Percentiles rank a stretch among this genome's conserved stretches.
These are phyloP conservation scores for Orchesellides sinensis DNA, from an alignment of 2,888 invertebrate genomes.

Conservation along the genomic window DNA sequence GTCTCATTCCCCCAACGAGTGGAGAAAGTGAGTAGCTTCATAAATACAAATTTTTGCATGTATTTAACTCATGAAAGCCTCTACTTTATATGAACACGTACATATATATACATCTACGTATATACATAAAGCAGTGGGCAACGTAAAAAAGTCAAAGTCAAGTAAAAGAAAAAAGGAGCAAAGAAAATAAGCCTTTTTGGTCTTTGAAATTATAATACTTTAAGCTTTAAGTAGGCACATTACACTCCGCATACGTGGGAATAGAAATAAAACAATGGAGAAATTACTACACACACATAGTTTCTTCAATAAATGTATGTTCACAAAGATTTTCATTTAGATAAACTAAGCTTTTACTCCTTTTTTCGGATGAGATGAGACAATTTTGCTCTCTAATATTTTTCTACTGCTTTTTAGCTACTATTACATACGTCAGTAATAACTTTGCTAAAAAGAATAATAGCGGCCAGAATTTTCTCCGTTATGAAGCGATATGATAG, in stretches of 20 bases:
- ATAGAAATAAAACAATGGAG: constrained; percentile 9
- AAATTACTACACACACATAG: background rate
- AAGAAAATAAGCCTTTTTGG: constrained; percentile 7
- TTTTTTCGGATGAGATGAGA: constrained; percentile 5
- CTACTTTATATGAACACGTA: constrained; percentile 47
- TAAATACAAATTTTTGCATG: constrained; percentile 65
- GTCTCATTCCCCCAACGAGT: constrained; percentile 42
- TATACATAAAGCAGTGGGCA: no score
- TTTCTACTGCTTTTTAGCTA: no score
- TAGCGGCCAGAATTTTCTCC: no score
- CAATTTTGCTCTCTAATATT: background rate
- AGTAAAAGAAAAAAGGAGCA: background rate
- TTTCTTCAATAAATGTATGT: background rate
- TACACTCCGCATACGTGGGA: constrained; percentile 15
- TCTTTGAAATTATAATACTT: constrained; percentile 46
- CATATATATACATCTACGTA: no score
- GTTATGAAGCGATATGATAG: no score
- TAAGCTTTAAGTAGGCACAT: constrained; percentile 33
- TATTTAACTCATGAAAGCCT: constrained; percentile 43
- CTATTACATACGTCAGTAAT: no score
- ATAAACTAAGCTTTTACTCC: constrained; percentile 45
- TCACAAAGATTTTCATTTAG: constrained; percentile 58
- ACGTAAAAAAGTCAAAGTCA: constrained; percentile 26
- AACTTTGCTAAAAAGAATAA: no score
- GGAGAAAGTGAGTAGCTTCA: constrained; percentile 60